A percentile compares a stretch with the other conserved stretches of the same genome.
These are phyloP conservation scores for Heliconius charithonia DNA, from an alignment of 2,888 invertebrate genomes.

Conservation along the genomic window DNA sequence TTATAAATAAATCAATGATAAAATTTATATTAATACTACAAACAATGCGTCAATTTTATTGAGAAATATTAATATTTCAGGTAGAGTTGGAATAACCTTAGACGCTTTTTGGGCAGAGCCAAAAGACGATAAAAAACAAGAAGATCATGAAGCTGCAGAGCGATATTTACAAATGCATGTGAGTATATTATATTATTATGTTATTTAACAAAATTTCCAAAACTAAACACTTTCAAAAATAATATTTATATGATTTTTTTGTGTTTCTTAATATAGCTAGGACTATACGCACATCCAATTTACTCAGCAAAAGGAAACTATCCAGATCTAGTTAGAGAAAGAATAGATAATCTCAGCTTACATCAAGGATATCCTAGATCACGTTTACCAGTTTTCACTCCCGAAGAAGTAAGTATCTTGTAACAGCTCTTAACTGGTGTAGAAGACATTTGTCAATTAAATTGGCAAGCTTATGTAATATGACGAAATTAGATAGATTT, in stretches of 20 bases:
- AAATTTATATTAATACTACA: neutral
- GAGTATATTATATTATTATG: constrained; percentile 51
- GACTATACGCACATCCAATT: constrained; percentile 80
- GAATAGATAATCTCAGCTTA: constrained; percentile 71
- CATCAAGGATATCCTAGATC: constrained; percentile 76
- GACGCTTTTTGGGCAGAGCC: constrained; percentile 84
- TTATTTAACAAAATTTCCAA: neutral
- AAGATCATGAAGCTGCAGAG: constrained; percentile 81
- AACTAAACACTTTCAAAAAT: neutral
- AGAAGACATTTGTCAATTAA: neutral
- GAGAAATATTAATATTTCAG: constrained; percentile 58
- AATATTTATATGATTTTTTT: neutral
- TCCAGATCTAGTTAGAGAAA: constrained; percentile 73
- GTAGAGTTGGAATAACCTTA: constrained; percentile 84
- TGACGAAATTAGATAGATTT: no score
- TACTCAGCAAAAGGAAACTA: constrained; percentile 78
- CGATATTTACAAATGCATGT: constrained; percentile 83
- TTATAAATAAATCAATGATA: no score
- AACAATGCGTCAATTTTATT: neutral
- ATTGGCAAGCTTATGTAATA: no score
- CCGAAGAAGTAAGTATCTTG: constrained; percentile 66
- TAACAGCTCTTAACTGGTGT: no score
- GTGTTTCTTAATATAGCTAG: constrained; percentile 61
- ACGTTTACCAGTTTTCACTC: constrained; percentile 77
- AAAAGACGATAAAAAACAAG: constrained; percentile 65